Conservation (phyloP, 1,140 invertebrate genomes). For the Vanessa atalanta region DNA sequence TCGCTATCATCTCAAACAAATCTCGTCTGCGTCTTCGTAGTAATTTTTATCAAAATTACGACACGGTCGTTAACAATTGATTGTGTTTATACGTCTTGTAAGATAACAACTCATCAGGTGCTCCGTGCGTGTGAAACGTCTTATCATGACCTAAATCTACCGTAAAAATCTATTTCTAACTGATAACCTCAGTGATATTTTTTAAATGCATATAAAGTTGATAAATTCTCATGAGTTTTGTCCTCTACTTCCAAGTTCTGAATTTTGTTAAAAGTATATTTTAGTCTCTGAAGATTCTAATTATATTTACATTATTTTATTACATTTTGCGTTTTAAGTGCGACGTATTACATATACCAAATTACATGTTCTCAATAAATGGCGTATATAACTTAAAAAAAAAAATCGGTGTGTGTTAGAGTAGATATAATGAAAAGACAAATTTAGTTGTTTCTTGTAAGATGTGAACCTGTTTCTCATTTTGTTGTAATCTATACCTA, state of each 20-base stretch:
- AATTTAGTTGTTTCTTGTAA: too few species aligned
- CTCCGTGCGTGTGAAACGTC: background rate
- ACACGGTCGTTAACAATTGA: background rate
- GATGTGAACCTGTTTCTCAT: too few species aligned
- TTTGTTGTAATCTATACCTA: too few species aligned
- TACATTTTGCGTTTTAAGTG: too few species aligned
- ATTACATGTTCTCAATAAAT: too few species aligned
- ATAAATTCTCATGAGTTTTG: constrained; percentile 3
- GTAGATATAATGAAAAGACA: too few species aligned
- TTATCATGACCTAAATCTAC: constrained; percentile 11
- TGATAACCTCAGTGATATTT: background rate
- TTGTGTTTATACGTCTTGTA: background rate
- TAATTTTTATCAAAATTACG: background rate
- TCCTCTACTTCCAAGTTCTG: background rate
- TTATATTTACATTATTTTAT: too few species aligned
- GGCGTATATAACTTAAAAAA: too few species aligned
- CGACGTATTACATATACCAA: too few species aligned
- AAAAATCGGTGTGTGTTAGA: too few species aligned
- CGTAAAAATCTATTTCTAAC: background rate
- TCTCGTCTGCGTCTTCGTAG: background rate
- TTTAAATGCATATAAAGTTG: background rate
- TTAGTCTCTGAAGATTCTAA: background rate
- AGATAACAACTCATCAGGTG: background rate
- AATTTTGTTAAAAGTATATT: background rate
- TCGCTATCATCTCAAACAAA: background rate